Evolutionary conservation across 2,797 vertebrate genomes (phyloP), one percentile per base, ranked within the genome.

Genomic region (Enteromius afrohamiltoni): DNA sequence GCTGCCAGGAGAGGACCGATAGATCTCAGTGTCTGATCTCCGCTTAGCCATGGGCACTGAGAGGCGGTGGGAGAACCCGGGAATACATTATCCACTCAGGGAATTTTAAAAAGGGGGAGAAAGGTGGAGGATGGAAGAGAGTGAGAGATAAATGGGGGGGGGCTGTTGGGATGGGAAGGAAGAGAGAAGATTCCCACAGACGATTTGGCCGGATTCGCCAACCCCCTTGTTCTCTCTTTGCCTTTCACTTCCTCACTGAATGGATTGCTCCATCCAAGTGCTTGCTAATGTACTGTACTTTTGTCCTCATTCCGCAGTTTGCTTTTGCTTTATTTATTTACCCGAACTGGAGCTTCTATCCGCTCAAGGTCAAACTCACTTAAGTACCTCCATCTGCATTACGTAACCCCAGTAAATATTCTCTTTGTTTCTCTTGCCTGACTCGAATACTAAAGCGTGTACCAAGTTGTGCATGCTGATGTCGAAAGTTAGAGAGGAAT

Each of bases 21-120:
- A 95, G 92, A 95, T 93, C 94, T 94, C 91, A 92, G 91, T 91
- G 92, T 95, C 95, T 95, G 94, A 95, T 95, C 95, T 94, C 91
- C 93, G 93, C 90, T 94, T 95, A 92, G 94, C 94, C 94, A 94
- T 91, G 92, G 93, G 92, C 92, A 29, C 87, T 90, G 87, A 34
- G 86, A 92, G 92, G 90, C 91, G 86, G 82, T 87, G 87, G 88
- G 89, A 89, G 87, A 86, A 87, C 89, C 85, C 79, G 42, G 79
- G 89, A 90, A 90, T 90, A 88, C 87, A 89, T 90, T 88, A 90
- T 85, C 82, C 87, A 85, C 88, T 79, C 80, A 49, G 85, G 82
- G 84, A 85, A 77, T 87, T 84, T 86, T 86, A 85, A 86, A 75
- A 53, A 78, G 89, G 87, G 90, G 90, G 86, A 92, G 89, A 87